phyloP scores from a whole-genome alignment of 2,888 invertebrate species.

The Synanthedon andrenaeformis region DNA sequence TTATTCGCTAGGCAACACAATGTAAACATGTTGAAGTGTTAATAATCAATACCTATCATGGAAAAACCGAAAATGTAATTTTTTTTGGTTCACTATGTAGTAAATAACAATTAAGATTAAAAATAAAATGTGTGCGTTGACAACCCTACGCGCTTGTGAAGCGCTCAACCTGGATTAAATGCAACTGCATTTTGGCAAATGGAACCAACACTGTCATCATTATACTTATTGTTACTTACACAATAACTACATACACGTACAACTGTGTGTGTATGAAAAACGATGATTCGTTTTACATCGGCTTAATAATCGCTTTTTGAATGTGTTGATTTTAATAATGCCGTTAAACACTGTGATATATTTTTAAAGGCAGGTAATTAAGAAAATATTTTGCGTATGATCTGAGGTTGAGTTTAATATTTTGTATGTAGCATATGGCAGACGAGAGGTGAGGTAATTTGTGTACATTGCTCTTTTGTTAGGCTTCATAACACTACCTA shows the following conservation, averaged over 20 bases:
- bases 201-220: constrained; percentile 11
- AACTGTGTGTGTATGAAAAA: neutral
- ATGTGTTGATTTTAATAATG: too few relatives aligned
- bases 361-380: too few relatives aligned
- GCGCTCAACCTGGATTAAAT: constrained; percentile 9
- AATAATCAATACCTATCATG: too few relatives aligned
- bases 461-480: too few relatives aligned
- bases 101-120: too few relatives aligned
- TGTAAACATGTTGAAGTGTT: too few relatives aligned
- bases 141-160: neutral
- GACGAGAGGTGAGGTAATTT: neutral
- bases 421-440: neutral
- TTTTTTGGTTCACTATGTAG: too few relatives aligned
- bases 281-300: neutral
- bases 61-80: too few relatives aligned
- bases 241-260: neutral
- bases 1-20: too few relatives aligned
- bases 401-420: neutral
- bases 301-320: too few relatives aligned
- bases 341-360: too few relatives aligned
- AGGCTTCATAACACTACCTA: too few relatives aligned
- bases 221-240: constrained; percentile 1
- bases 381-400: neutral
- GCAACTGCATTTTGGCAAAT: constrained; percentile 16
- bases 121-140: neutral